Evolutionary conservation across 2,113 vertebrate genomes (phyloP), one percentile per base, ranked within the genome.

Genomic region (Pagrus major): DNA sequence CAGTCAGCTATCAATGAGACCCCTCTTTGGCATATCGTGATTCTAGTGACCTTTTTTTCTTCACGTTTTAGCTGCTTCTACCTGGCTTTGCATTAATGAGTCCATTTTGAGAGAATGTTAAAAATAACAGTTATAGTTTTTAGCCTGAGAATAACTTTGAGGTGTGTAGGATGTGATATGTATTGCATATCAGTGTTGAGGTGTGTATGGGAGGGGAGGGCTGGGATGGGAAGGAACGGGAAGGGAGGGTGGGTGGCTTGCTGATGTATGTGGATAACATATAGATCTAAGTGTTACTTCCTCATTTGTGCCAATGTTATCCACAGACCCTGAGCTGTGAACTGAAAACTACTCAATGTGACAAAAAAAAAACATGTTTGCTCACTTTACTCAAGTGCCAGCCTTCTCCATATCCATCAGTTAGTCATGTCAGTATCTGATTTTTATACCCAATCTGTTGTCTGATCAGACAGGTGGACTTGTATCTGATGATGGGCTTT

Each of bases 271-370:
- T 88, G 81, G 83, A 78, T 67, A 85, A 90, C 55, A 8, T 80
- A 54, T 83, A 70, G 60, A 83, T 84, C 54, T 83, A 90, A 82
- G 86, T 84, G 86, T 91, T 88, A 80, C 80, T 87, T 90, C 67
- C 77, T 87, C 60, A 83, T 89, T 81, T 83, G 91, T 91, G 90
- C 89, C 91, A 88, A 89, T 76, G 78, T 89, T 89, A 74, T 85
- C 83, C 89, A 83, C 87, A 84, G 81, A 91, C 88, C 81, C 80
- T 77, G 85, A 92, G 89, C 89, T 93, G 90, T 93, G 90, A 90
- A 92, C 61, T 78, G 64, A 87, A 86, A 77, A 81, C 75, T 29
- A 80, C 76, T 83, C 77, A 71, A 42, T 83, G 80, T 82, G 82
- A 88, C 74, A 69, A 77, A 77, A 64, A 21, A 35, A 41, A 25